phyloP scores from a whole-genome alignment of 2,888 invertebrate genomes.

The Eurytoma californica region DNA sequence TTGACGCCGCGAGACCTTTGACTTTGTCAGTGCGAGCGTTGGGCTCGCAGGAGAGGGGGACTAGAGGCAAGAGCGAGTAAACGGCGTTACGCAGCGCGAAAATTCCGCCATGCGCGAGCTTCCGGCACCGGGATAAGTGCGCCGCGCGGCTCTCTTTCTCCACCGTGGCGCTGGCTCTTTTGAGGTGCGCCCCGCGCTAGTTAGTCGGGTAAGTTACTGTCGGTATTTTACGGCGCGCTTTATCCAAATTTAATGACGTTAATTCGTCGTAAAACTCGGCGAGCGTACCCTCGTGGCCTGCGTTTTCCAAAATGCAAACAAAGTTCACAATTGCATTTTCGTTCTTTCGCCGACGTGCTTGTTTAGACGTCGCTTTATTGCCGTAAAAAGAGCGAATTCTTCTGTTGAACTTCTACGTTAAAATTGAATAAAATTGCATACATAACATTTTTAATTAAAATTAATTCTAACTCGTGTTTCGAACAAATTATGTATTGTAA shows the following conservation, averaged over 20 bases:
- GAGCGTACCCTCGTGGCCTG: neutral
- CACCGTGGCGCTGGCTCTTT: neutral
- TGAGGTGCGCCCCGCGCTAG: neutral
- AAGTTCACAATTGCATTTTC: neutral
- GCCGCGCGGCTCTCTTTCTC: constrained; percentile 7
- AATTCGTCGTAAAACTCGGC: constrained; percentile 16
- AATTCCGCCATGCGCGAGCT: constrained; percentile 17
- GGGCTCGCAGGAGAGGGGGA: neutral
- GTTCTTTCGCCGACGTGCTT: too few relatives aligned
- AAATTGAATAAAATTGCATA: too few relatives aligned
- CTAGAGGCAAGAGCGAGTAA: too few relatives aligned
- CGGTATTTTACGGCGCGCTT: constrained; percentile 29
- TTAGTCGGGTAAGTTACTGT: constrained; percentile 12
- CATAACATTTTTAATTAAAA: too few relatives aligned
- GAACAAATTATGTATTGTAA: too few relatives aligned
- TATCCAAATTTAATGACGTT: constrained; percentile 31
- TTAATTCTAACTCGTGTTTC: too few relatives aligned
- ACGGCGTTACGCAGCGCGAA: constrained; percentile 10
- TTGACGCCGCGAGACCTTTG: constrained; percentile 39
- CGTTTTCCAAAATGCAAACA: neutral
- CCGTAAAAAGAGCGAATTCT: too few relatives aligned
- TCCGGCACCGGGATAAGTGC: constrained; percentile 2
- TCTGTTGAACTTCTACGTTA: too few relatives aligned
- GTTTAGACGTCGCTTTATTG: too few relatives aligned
- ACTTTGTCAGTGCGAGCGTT: constrained; percentile 32